These are phyloP conservation scores for Phyto melanocephala DNA, from an alignment of 2,888 invertebrate genomes.

Conservation along the genomic window DNA sequence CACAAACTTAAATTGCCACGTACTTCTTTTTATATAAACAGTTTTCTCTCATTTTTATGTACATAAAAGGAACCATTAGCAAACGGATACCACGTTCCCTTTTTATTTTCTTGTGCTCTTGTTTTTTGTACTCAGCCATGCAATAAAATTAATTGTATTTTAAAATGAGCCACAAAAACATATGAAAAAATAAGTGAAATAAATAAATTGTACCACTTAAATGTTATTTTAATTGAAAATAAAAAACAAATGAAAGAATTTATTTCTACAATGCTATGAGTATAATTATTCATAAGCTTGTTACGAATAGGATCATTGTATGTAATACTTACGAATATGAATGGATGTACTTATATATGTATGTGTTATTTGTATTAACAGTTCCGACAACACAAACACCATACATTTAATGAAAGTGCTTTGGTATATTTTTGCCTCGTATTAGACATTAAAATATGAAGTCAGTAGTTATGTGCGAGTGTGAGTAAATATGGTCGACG, in stretches of 20 bases:
- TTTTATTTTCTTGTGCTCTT: conserved; percentile 63
- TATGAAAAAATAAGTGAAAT: conserved; percentile 45
- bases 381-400: not conserved
- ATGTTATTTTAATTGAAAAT: conserved; percentile 73
- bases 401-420: too few species aligned
- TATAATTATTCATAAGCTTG: conserved; percentile 72
- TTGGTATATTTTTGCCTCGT: not conserved
- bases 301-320: conserved; percentile 35
- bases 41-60: not conserved
- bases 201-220: conserved; percentile 71
- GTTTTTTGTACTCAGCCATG: conserved; percentile 69
- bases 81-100: conserved; percentile 59
- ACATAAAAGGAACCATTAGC: conserved; percentile 57
- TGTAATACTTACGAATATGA: not conserved
- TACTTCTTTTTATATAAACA: too few species aligned
- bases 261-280: conserved; percentile 65
- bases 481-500: conserved; percentile 34
- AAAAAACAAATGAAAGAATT: conserved; percentile 67
- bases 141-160: conserved; percentile 78
- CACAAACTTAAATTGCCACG: too few species aligned
- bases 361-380: not conserved
- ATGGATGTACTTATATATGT: not conserved
- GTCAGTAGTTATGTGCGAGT: not conserved
- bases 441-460: not conserved
- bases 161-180: conserved; percentile 36